phyloP scores from a whole-genome alignment of 1,140 invertebrate genomes.

The Steinernema khuongi region DNA sequence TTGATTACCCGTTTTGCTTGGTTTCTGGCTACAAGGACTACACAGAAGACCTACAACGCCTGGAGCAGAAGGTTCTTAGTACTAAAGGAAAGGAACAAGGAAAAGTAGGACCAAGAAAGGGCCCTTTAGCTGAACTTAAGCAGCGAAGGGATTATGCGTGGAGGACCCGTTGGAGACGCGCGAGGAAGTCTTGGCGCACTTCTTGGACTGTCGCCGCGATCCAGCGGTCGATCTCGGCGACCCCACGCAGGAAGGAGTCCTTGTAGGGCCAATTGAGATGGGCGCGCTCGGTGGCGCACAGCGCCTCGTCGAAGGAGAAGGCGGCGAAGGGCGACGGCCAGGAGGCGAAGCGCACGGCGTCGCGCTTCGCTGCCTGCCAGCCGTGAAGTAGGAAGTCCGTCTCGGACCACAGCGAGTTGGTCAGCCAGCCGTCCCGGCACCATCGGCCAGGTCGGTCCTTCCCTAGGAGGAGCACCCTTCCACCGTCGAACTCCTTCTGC shows the following conservation, averaged over 20 bases:
- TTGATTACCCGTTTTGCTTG: too few species aligned
- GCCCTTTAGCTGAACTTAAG: too few species aligned
- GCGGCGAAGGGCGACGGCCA: background rate
- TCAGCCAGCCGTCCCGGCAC: constrained; percentile 40
- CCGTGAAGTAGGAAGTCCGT: constrained; percentile 40
- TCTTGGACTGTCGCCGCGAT: constrained; percentile 15
- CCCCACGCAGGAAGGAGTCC: constrained; percentile 25
- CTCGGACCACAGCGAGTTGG: constrained; percentile 27
- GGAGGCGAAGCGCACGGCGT: background rate
- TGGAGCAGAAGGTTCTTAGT: too few species aligned
- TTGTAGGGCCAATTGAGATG: constrained; percentile 28
- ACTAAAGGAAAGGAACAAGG: too few species aligned
- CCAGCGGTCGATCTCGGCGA: constrained; percentile 18
- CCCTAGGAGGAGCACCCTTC: background rate
- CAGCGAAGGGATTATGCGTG: background rate
- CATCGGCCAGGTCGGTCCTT: constrained; percentile 28
- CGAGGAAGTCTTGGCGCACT: background rate
- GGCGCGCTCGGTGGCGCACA: background rate
- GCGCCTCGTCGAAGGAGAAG: background rate
- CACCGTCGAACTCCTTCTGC: background rate
- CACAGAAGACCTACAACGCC: too few species aligned
- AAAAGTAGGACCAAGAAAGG: too few species aligned
- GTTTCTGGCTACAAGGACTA: too few species aligned
- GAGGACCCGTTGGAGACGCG: constrained; percentile 3
- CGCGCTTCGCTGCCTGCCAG: constrained; percentile 31